Percentiles rank a stretch among this genome's conserved stretches.
Evolutionary conservation across 1,140 invertebrate genomes (phyloP).

Genomic region (Drosophila suzukii): DNA sequence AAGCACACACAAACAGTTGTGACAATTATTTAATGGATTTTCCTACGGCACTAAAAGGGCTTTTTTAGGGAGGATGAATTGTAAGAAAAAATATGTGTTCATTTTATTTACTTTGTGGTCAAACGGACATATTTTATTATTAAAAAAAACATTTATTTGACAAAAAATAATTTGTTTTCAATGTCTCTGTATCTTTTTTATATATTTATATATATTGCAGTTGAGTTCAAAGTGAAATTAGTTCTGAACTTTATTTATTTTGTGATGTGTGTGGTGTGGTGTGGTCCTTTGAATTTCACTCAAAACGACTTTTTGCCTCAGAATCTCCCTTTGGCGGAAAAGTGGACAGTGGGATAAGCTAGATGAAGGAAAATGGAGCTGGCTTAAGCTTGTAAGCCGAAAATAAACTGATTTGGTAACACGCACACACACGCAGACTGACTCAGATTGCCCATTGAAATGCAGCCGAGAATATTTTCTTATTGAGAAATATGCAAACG

Average conservation of each 20-base stretch:
- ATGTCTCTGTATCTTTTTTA: no score
- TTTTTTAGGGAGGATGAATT: not conserved
- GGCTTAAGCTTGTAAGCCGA: conserved; percentile 35
- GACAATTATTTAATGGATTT: conserved; percentile 22
- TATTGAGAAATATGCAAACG: conserved; percentile 74
- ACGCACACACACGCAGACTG: conserved; percentile 1
- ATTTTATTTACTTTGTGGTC: not conserved
- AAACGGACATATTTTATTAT: not conserved
- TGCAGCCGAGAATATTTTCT: conserved; percentile 56
- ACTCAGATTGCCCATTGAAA: conserved; percentile 37
- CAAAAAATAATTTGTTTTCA: no score
- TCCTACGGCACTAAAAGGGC: not conserved
- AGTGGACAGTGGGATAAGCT: conserved; percentile 15
- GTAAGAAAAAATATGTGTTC: not conserved
- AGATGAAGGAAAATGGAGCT: conserved; percentile 3
- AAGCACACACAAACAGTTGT: conserved; percentile 6
- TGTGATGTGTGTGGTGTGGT: not conserved
- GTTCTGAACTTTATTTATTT: conserved; percentile 14
- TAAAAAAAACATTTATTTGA: no score
- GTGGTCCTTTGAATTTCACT: conserved; percentile 16
- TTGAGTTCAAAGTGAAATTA: not conserved
- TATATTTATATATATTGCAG: not conserved
- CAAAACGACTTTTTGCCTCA: conserved; percentile 33
- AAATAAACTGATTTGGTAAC: conserved; percentile 45
- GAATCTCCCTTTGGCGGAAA: conserved; percentile 5